Base-by-base conservation (phyloP, 2,888 invertebrate genomes). In the Drosophila formosana region DNA sequence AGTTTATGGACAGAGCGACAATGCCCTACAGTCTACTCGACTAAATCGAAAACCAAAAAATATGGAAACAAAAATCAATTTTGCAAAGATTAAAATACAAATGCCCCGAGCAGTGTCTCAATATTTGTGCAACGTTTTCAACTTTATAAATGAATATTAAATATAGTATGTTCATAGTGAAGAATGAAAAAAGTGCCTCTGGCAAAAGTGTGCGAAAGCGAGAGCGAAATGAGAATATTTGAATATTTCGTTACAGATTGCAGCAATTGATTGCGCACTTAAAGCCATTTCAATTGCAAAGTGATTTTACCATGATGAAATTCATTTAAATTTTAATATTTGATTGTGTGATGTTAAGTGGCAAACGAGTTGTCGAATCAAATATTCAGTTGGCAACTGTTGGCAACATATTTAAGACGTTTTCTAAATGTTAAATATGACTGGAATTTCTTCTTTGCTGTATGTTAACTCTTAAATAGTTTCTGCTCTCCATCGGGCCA, bases 171-270 rank as follows among this genome's bases (percentile, higher is more conserved):
- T 4, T 4, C 26, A n/a, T 28, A n/a, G 30, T 6, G 30, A 2
- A 30, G 30, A 30, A 30, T 30, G 30, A 5, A 30, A 7, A 30
- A 30, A 30, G 1, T 30, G 30, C 30, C 30, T 4, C 8, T 39
- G 23, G 23, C 25, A 51, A 37, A 50, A n/a, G 11, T 9, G 3
- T 68, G 67, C 56, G 18, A 18, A 18, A 1, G 56, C 56, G 34
- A 60, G 60, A 64, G 58, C 46, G 34, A 51, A 34, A 32, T 56
- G 52, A 11, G 30, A 52, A 52, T 37, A 51, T 37, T 37, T 51
- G 3, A 25, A 6, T n/a, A 7, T 34, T 25, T 37, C 23, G 50
- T 23, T 50, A 11, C 23, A 3, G 23, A 50, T 7, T 34, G 23
- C 23, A 34, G 6, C 34, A 11, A 34, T 34, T 23, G 23, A 30